A percentile compares a stretch with the other conserved stretches of the same genome.
Conservation (phyloP, 2,888 invertebrate genomes). For the Rhorus exstirpatorius region DNA sequence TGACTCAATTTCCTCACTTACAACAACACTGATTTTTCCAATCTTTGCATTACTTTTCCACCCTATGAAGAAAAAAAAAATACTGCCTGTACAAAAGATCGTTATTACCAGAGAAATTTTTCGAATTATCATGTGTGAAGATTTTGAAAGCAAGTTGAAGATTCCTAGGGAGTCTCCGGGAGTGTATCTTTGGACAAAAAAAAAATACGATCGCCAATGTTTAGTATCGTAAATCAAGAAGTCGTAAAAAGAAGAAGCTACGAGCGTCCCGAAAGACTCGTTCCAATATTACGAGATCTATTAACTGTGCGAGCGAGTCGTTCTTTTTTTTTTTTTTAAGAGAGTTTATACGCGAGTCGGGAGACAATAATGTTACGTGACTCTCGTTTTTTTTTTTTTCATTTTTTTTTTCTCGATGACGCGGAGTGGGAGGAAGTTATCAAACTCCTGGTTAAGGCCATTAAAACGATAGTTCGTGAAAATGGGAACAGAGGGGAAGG, state of each 20-base stretch:
- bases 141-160: constrained; percentile 11
- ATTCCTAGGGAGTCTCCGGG: neutral
- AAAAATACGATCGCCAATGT: constrained; percentile 45
- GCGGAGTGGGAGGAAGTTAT: constrained; percentile 22
- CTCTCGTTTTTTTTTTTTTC: constrained; percentile 36
- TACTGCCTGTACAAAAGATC: neutral
- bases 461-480: constrained; percentile 61
- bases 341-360: constrained; percentile 8
- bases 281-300: constrained; percentile 60
- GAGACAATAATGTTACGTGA: constrained; percentile 52
- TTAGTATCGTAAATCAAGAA: constrained; percentile 54
- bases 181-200: constrained; percentile 27
- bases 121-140: constrained; percentile 16
- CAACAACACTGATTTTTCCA: too few species aligned
- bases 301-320: constrained; percentile 51
- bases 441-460: constrained; percentile 51
- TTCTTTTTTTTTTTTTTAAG: neutral
- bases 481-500: constrained; percentile 40
- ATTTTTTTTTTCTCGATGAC: constrained; percentile 13
- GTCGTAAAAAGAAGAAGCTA: constrained; percentile 50
- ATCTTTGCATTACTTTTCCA: neutral
- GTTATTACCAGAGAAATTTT: neutral
- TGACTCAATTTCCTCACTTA: too few species aligned
- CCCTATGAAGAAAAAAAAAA: neutral
- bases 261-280: constrained; percentile 43